Conservation (phyloP, 2,797 vertebrate species). For the Cheirogaleus major region DNA sequence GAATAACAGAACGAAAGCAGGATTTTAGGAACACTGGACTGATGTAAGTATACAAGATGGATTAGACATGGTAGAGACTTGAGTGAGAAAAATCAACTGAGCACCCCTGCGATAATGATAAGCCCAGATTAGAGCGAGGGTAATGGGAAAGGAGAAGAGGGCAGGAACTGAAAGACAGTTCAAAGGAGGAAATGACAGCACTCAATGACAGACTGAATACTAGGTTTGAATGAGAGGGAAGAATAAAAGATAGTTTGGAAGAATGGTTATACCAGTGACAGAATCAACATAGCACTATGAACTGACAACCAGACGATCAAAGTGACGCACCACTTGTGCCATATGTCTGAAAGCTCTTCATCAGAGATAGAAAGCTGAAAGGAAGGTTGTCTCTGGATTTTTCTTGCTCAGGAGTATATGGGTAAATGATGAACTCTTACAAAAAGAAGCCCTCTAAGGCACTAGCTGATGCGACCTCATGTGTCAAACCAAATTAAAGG, state of each 20-base stretch:
- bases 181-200: slow-evolving; percentile 57
- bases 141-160: not conserved
- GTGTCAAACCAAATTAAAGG: slow-evolving; percentile 69
- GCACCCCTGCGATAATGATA: not conserved
- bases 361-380: slow-evolving; percentile 51
- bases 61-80: not conserved
- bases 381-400: slow-evolving; percentile 46
- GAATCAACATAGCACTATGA: slow-evolving; percentile 34
- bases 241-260: slow-evolving; percentile 43
- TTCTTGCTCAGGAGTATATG: slow-evolving; percentile 35
- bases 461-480: slow-evolving; percentile 45
- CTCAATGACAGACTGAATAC: slow-evolving; percentile 48
- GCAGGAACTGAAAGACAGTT: slow-evolving; percentile 4
- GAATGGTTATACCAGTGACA: slow-evolving; percentile 24
- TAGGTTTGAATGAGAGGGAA: slow-evolving; percentile 45
- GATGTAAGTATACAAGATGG: not conserved
- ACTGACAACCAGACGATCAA: slow-evolving; percentile 65
- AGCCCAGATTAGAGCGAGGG: not conserved
- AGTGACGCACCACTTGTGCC: slow-evolving; percentile 55
- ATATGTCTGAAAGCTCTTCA: slow-evolving; percentile 48
- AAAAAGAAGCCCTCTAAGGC: slow-evolving; percentile 52
- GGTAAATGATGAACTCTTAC: slow-evolving; percentile 53
- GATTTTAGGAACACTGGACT: not conserved
- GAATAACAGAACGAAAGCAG: not conserved
- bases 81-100: not conserved